A percentile compares a stretch with the other conserved stretches of the same genome.
Conservation (phyloP, 2,113 vertebrate species). For the Mesitornis unicolor region DNA sequence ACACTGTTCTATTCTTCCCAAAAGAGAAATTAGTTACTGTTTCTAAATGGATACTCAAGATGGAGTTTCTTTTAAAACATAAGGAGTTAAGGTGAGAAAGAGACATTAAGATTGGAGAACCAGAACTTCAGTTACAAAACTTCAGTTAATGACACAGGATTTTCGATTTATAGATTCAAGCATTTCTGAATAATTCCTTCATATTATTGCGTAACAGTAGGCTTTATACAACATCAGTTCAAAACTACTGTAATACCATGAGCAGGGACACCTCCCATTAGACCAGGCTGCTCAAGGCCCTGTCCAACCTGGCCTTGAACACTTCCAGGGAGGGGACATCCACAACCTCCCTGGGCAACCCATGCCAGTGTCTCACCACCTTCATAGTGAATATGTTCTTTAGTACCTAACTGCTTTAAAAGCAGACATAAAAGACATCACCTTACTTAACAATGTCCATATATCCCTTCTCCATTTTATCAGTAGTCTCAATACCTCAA, state of each 20-base stretch:
- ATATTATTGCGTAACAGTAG: background rate
- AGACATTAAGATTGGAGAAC: background rate
- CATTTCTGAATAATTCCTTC: background rate
- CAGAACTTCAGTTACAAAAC: background rate
- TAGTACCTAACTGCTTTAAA: background rate
- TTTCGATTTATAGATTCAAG: background rate
- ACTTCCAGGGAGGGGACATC: too few species aligned
- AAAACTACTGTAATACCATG: background rate
- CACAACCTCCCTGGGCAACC: too few species aligned
- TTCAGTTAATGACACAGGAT: background rate
- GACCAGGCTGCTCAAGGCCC: too few species aligned
- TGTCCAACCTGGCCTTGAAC: too few species aligned
- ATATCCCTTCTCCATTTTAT: background rate
- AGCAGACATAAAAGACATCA: background rate
- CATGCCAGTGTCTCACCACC: too few species aligned
- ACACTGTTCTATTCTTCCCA: background rate
- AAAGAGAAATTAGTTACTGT: background rate
- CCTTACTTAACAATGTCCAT: rapidly evolving
- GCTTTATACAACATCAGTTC: background rate
- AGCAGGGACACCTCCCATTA: too few species aligned
- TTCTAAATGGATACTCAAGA: background rate
- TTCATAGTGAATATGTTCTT: background rate
- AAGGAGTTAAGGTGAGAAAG: background rate
- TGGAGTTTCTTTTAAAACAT: background rate
- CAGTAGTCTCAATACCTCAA: background rate